Conservation (phyloP, 30 jellyfish, hydroid and myxozoan species). For the Sanderia malayensis region DNA sequence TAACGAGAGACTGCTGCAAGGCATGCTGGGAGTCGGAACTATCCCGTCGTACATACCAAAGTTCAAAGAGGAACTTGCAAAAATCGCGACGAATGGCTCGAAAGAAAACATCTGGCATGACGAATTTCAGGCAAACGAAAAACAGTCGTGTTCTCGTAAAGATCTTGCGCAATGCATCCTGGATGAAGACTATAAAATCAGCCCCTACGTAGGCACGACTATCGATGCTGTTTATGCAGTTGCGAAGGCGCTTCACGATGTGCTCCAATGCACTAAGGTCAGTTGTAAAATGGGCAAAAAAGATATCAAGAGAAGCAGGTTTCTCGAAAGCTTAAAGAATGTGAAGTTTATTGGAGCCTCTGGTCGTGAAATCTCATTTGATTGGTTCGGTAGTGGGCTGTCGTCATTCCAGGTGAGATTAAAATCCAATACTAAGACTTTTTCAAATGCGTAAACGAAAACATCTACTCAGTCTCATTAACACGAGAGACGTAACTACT, state of each 20-base stretch:
- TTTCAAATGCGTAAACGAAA: too few species aligned
- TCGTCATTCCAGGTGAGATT: conserved; percentile 45
- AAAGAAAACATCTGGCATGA: conserved; percentile 30
- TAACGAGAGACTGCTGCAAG: conserved; percentile 24
- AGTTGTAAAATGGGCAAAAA: conserved; percentile 13
- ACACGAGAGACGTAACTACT: too few species aligned
- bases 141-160: conserved; percentile 1
- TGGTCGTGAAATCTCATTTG: conserved; percentile 40
- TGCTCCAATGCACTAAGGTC: conserved; percentile 35
- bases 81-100: conserved; percentile 13
- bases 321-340: conserved; percentile 18
- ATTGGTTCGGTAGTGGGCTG: conserved; percentile 45
- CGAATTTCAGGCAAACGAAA: conserved; percentile 29
- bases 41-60: conserved; percentile 28
- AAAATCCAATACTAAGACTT: too few species aligned
- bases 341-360: conserved; percentile 39
- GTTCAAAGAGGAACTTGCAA: conserved; percentile 21
- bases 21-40: conserved; percentile 78
- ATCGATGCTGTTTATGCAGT: conserved; percentile 87
- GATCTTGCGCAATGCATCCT: conserved; percentile 26
- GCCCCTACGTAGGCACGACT: conserved; percentile 65
- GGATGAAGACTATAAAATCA: conserved; percentile 24
- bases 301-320: conserved; percentile 2
- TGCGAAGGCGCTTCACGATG: conserved; percentile 74
- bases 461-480: too few species aligned